Base-by-base conservation (phyloP, 1,140 invertebrate species). In the Heliothis virescens region DNA sequence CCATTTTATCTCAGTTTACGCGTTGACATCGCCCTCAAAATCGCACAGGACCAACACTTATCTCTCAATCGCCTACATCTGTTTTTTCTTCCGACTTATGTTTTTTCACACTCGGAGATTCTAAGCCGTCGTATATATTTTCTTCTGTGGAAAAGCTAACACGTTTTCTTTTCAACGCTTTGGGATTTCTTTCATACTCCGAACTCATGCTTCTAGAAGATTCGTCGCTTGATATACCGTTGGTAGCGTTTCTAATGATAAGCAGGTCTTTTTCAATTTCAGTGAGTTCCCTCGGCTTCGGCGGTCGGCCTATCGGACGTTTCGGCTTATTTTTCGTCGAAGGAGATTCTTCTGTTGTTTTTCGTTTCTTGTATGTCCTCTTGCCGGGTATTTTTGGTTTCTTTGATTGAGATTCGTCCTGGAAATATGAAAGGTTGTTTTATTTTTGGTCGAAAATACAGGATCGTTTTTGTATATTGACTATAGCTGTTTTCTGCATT, bases 251-350 rank as follows among this genome's bases (percentile, higher is more conserved):
- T 53, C 90, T 89, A 3, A 94, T 94, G 9, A 94, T 94, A 2
- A 94, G 69, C 0, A 94, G 74, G 69, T 94, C 92, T 71, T 93
- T 94, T 50, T 93, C 92, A 26, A 94, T 92, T 13, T 94, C 92
- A 0, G 91, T 91, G 7, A 94, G 71, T 62, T 94, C 91, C 59
- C 86, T 84, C 2, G 90, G 85, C 75, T 94, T 90, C 12, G 85
- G 79, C 0, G 92, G 87, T 74, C 89, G 82, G 1, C 85, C 88
- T 9, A 85, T 69, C 0, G 77, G 79, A 5, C 67, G 69, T 75
- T 86, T 86, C 0, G 74, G 83, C 81, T 83, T 82, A 1, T 77
- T 81, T 82, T 88, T 85, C 5, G 86, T 83, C 0, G 87, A 84
- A 1, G 90, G 90, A 0, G 89, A 87, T 15, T 88, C 80, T 73